Evolutionary conservation across 53 echinoderm and acorn worm species (phyloP), one percentile per base, ranked within the genome.

Genomic region (Actinopyga echinites): DNA sequence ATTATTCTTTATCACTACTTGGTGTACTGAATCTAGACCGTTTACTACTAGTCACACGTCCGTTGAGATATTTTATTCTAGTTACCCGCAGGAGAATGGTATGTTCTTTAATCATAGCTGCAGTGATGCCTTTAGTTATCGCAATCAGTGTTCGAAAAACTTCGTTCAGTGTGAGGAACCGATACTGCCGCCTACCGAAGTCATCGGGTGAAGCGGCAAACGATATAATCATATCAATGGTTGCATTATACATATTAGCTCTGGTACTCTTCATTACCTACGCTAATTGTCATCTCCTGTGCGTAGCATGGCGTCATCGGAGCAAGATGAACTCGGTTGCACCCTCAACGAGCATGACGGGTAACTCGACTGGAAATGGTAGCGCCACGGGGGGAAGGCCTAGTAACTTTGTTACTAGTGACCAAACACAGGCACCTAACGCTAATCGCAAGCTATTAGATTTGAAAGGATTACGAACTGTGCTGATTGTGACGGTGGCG

Each of bases 1-100:
- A 57, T 24, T 57, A 57, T 23, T 79, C 79, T 9, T 59, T 79
- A 11, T 79, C 57, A 13, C 59, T 79, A 20, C 31, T 79, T 15
- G 79, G 58, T 20, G 20, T 57, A 2, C 30, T 79, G 31, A 79
- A 79, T 34, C 33, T 79, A n/a, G 79, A 79, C 79, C 55, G 79
- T n/a, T 31, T 79, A 4, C 30, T 79, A 4, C 57, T 79, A 8
- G 79, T 79, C 17, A 57, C 36, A 32, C 20, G 60, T 21, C 79
- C 79, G n/a, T 32, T 79, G 22, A 15, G 58, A 59, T 79, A 79
- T 37, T 57, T 33, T 34, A 34, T 79, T 21, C 10, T 79, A 0
- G 57, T 79, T n/a, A 79, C 79, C 5, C 30, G 37, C 10, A 5
- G 2, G 3, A 57, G 79, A 20, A 31, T 59, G 10, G 35, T 79